phyloP scores from a whole-genome alignment of 2,888 invertebrate genomes.

The Drosophila neonasuta region DNA sequence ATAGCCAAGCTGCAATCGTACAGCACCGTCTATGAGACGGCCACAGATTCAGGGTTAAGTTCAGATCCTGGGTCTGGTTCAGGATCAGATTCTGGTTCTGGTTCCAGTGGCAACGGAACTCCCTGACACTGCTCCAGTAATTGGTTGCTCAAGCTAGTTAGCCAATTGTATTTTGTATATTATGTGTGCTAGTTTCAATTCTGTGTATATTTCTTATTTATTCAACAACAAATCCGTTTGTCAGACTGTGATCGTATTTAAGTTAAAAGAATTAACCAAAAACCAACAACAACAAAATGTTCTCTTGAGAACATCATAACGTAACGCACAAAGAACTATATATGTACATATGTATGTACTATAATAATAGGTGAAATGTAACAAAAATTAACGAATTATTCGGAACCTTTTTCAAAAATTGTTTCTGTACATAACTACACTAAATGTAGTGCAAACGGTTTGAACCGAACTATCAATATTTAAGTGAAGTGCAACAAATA shows the following conservation, averaged over 20 bases:
- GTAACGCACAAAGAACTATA: conserved; percentile 38
- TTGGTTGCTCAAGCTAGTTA: conserved; percentile 29
- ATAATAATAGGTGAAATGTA: conserved; percentile 4
- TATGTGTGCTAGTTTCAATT: conserved; percentile 34
- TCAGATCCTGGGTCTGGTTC: conserved; percentile 54
- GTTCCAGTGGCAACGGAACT: not conserved
- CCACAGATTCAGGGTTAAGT: conserved; percentile 50
- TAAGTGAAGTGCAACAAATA: not conserved
- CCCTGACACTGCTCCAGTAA: conserved; percentile 8
- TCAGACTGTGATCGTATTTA: conserved; percentile 69
- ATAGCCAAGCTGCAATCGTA: conserved; percentile 60
- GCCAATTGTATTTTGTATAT: conserved; percentile 44
- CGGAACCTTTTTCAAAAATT: conserved; percentile 1
- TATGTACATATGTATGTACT: not conserved
- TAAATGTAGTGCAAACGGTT: not conserved
- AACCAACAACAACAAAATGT: conserved; percentile 27
- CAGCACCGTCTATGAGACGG: conserved; percentile 24
- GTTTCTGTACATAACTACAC: not conserved
- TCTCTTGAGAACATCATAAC: conserved; percentile 17
- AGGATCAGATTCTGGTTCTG: conserved; percentile 42
- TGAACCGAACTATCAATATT: conserved; percentile 2
- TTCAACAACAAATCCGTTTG: conserved; percentile 37
- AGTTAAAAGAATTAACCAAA: conserved; percentile 55
- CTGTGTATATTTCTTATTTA: conserved; percentile 44
- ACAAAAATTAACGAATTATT: conserved; percentile 7